Base-by-base conservation (phyloP, 2,797 vertebrate genomes). In the Karalla daura region DNA sequence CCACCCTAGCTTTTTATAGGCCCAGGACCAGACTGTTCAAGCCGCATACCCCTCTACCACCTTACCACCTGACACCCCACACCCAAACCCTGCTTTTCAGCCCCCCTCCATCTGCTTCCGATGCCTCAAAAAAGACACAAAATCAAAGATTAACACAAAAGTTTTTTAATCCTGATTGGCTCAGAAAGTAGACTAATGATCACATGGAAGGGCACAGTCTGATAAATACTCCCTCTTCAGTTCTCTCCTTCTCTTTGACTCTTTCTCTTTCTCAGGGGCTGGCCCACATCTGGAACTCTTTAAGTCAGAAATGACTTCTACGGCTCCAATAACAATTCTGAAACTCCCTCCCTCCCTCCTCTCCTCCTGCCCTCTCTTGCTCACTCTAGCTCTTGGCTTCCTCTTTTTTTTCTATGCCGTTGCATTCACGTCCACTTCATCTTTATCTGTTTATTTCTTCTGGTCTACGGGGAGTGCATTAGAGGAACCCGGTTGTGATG, bases 201-300 rank as follows among this genome's bases (percentile, higher is more conserved):
- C 65, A 76, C 28, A 61, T 17, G 7, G 63, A 82, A 63, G 63
- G 75, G 50, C 53, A 63, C 36, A 64, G 64, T 69, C 33, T 66
- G 46, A 81, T 83, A 63, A 78, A 78, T 70, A 56, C 70, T 53
- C 60, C 52, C 66, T 58, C 63, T 83, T 77, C 63, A 86, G 80
- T 81, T 78, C 46, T 51, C 68, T 76, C 55, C 5, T 7, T 64
- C 56, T 76, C 56, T 68, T 24, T 25, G 3, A 15, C 46, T 62
- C 61, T 37, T 52, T 63, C 60, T 75, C 78, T 80, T 78, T 86
- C 86, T 83, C 79, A 80, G 77, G 69, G 76, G 69, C 85, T 75
- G 81, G 64, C 80, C 76, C 86, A 93, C 94, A 95, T 95, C 94
- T 95, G 94, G 93, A 94, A 93, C 85, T 91, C 89, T 92, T 94